Conservation (phyloP, 2,113 vertebrate genomes). For the Vulpes ferrilata region DNA sequence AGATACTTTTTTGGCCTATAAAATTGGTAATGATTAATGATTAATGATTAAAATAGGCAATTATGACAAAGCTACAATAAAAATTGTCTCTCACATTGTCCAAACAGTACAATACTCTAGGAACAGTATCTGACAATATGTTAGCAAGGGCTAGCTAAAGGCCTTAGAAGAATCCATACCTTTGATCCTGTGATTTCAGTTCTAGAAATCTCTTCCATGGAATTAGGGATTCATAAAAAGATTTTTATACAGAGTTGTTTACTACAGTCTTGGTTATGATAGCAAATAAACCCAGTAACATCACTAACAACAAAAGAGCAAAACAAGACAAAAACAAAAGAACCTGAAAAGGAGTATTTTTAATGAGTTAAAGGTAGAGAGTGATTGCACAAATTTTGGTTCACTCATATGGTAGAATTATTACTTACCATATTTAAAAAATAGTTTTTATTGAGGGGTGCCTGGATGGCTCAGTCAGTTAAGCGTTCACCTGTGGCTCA, state of each 20-base stretch:
- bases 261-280: not conserved
- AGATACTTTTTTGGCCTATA: not conserved
- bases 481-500: too few relatives aligned
- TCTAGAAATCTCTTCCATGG: not conserved
- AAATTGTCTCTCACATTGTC: not conserved
- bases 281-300: not conserved
- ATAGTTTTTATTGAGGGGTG: too few relatives aligned
- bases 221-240: not conserved
- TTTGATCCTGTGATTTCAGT: not conserved
- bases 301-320: not conserved
- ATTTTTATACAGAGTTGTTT: not conserved
- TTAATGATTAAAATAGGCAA: slow-evolving; percentile 25
- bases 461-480: too few relatives aligned
- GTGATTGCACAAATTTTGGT: not conserved
- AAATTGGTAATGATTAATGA: slow-evolving; percentile 24
- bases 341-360: not conserved
- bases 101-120: not conserved
- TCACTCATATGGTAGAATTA: not conserved
- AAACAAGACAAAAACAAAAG: not conserved
- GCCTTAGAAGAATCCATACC: not conserved
- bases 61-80: not conserved
- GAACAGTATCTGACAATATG: not conserved
- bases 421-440: not conserved
- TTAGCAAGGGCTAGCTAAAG: not conserved
- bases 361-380: slow-evolving; percentile 29